Evolutionary conservation across 2,797 vertebrate genomes (phyloP).

Genomic region (Onychomys leucogaster): DNA sequence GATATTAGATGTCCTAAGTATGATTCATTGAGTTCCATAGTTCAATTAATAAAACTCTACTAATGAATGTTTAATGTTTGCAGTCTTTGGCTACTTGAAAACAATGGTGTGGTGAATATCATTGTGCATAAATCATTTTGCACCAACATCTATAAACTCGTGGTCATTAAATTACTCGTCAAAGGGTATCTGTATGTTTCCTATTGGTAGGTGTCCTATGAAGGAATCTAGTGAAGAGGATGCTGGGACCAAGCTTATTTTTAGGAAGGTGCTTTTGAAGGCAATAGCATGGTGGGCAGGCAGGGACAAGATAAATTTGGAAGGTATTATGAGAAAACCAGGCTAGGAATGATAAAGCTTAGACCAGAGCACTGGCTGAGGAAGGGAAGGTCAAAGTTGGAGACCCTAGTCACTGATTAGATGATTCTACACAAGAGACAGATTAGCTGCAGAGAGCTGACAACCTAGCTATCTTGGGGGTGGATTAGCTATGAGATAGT

Average conservation of each 20-base stretch:
- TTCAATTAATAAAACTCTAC: constrained; percentile 41
- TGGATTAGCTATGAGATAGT: constrained; percentile 6
- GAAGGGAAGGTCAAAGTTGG: neutral
- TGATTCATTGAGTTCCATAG: neutral
- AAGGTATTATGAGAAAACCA: neutral
- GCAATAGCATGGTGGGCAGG: neutral
- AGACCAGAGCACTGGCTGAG: neutral
- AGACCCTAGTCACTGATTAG: constrained; percentile 23
- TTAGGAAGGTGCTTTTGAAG: constrained; percentile 44
- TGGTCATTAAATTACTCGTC: neutral
- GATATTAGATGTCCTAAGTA: neutral
- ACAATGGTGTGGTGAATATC: neutral
- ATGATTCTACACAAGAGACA: neutral
- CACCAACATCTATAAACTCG: neutral
- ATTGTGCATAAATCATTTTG: neutral
- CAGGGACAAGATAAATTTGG: neutral
- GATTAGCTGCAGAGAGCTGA: neutral
- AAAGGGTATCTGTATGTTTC: constrained; percentile 26
- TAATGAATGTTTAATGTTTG: neutral
- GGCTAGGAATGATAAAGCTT: neutral
- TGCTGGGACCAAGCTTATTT: constrained; percentile 14
- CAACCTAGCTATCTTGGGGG: neutral
- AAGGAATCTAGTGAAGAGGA: neutral
- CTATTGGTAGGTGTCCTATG: neutral
- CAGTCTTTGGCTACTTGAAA: neutral